These are phyloP conservation scores for Dicaeum eximium DNA, from an alignment of 2,113 vertebrate species.

Conservation along the genomic window DNA sequence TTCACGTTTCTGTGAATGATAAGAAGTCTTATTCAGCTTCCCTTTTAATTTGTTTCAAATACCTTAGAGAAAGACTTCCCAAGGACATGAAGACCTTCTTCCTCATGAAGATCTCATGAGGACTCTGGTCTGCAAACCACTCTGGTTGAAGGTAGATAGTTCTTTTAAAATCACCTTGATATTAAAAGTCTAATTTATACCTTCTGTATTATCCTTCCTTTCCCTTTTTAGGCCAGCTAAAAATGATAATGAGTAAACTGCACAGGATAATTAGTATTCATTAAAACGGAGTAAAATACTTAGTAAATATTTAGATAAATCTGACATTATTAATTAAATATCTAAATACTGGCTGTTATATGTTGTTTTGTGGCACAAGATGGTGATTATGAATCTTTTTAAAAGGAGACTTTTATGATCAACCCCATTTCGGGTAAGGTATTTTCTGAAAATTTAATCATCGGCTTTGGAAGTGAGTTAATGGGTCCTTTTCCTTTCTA, in stretches of 20 bases:
- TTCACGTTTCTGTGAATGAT: not conserved
- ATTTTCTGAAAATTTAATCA: not conserved
- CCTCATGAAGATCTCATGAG: not conserved
- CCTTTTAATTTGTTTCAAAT: not conserved
- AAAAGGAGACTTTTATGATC: not conserved
- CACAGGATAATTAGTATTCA: not conserved
- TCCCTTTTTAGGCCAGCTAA: not conserved
- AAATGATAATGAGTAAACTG: not conserved
- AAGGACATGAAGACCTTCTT: not conserved
- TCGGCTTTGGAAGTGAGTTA: not conserved
- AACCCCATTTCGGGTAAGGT: not conserved
- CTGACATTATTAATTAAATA: not conserved
- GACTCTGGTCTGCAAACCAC: not conserved
- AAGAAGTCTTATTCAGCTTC: not conserved
- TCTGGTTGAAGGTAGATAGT: not conserved
- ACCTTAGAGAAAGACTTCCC: not conserved
- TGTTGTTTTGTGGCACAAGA: not conserved
- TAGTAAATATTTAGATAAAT: not conserved
- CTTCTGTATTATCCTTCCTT: not conserved
- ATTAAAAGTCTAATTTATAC: not conserved
- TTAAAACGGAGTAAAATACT: not conserved
- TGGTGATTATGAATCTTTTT: not conserved
- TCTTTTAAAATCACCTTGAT: not conserved
- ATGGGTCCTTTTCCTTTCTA: constrained; percentile 7
- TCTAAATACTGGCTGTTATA: not conserved